These are phyloP conservation scores for Palythoa grandiflora DNA, from an alignment of 92 coral and sea anemone species.

Conservation along the genomic window DNA sequence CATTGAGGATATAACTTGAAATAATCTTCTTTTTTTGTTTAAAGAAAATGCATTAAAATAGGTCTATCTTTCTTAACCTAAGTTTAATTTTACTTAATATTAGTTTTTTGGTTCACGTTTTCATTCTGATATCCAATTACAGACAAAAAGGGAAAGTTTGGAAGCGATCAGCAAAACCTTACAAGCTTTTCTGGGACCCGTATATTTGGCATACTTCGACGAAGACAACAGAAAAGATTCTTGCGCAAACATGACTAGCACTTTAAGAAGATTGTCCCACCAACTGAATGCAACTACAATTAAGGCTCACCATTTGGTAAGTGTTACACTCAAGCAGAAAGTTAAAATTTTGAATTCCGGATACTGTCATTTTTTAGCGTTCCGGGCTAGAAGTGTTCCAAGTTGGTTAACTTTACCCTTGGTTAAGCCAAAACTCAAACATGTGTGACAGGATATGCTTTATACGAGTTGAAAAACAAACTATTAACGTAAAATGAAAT, in stretches of 20 bases:
- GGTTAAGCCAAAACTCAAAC: no score
- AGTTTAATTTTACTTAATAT: no score
- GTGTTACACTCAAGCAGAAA: background rate
- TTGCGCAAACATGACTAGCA: background rate
- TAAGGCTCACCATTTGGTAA: background rate
- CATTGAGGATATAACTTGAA: no score
- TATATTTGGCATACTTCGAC: background rate
- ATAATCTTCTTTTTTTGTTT: no score
- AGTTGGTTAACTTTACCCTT: no score
- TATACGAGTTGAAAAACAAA: no score
- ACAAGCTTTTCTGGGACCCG: background rate
- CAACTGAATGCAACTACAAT: background rate
- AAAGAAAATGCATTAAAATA: no score
- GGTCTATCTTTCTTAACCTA: no score
- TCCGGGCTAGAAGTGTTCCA: no score
- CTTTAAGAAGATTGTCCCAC: background rate
- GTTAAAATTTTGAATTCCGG: background rate
- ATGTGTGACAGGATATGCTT: no score
- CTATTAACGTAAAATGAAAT: no score
- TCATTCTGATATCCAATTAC: background rate
- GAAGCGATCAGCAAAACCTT: slow-evolving; percentile 2
- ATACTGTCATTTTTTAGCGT: no score
- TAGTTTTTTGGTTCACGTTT: background rate
- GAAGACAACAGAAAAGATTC: background rate
- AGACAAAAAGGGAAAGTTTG: background rate